Percentiles rank a stretch among this genome's conserved stretches.
Evolutionary conservation across 2,888 invertebrate genomes (phyloP).

Genomic region (Terebella lapidaria): DNA sequence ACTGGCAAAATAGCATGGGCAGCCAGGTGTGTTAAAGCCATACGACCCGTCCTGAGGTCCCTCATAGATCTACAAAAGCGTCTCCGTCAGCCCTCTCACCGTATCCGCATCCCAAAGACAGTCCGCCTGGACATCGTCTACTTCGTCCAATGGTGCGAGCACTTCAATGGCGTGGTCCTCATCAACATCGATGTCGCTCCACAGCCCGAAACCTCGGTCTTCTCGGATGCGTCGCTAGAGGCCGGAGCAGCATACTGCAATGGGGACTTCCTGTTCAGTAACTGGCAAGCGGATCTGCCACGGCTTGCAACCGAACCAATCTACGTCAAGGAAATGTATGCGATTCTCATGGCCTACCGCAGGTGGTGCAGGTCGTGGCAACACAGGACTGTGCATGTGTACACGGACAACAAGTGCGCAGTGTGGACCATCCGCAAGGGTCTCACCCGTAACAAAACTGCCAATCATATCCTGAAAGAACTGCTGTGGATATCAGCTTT

Average conservation of each 20-base stretch:
- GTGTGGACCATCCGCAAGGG: neutral
- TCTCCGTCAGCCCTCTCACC: neutral
- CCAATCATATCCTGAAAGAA: neutral
- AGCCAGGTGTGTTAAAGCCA: neutral
- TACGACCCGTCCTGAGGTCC: neutral
- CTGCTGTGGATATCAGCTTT: neutral
- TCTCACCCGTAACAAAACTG: neutral
- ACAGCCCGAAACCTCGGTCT: neutral
- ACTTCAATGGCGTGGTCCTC: neutral
- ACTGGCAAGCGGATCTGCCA: neutral
- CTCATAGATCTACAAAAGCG: neutral
- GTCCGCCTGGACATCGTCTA: too few relatives aligned
- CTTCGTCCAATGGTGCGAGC: too few relatives aligned
- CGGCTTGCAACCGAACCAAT: neutral
- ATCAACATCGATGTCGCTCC: neutral
- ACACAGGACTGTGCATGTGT: neutral
- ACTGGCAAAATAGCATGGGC: neutral
- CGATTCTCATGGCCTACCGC: neutral
- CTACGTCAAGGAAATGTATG: neutral
- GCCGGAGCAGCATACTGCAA: neutral
- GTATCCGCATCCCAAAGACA: neutral
- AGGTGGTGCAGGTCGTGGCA: neutral
- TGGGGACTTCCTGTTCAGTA: neutral
- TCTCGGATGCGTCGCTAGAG: neutral
- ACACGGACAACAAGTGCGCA: neutral